Conservation (phyloP, 2,113 vertebrate species). For the Oryzias curvinotus region DNA sequence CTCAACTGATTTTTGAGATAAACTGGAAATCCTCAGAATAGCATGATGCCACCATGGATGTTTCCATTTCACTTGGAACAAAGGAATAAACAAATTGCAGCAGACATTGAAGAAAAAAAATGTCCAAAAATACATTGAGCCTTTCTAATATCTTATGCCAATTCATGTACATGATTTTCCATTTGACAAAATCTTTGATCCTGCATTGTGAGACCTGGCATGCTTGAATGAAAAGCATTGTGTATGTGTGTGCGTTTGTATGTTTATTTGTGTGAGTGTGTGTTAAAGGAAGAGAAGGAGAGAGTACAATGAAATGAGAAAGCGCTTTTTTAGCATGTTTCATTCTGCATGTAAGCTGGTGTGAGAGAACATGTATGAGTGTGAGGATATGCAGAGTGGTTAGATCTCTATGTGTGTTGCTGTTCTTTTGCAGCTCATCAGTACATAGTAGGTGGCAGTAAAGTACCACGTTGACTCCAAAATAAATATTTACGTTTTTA, state of each 20-base stretch:
- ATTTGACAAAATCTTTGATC: conserved; percentile 44
- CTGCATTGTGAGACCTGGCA: conserved; percentile 80
- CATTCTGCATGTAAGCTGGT: conserved; percentile 15
- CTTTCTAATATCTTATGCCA: conserved; percentile 23
- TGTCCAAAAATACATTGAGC: conserved; percentile 23
- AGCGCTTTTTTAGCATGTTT: no score
- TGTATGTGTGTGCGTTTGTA: conserved; percentile 22
- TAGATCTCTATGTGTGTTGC: conserved; percentile 53
- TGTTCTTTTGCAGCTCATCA: conserved; percentile 68
- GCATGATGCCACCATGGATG: conserved; percentile 69
- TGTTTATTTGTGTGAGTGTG: conserved; percentile 26
- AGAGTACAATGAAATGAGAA: conserved; percentile 5
- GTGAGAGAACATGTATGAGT: conserved; percentile 1
- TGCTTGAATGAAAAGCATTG: conserved; percentile 76
- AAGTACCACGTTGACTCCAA: no score
- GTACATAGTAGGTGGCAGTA: conserved; percentile 50
- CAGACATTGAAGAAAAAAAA: conserved; percentile 32
- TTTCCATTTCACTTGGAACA: conserved; percentile 46
- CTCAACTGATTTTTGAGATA: conserved; percentile 49
- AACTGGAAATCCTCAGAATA: conserved; percentile 40
- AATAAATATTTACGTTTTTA: no score
- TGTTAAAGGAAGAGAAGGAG: neutral
- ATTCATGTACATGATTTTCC: conserved; percentile 55
- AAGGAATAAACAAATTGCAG: neutral
- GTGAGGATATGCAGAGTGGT: neutral